Percentiles rank a stretch among this genome's conserved stretches.
Conservation (phyloP, 2,888 invertebrate species). For the Prenolepis imparis region DNA sequence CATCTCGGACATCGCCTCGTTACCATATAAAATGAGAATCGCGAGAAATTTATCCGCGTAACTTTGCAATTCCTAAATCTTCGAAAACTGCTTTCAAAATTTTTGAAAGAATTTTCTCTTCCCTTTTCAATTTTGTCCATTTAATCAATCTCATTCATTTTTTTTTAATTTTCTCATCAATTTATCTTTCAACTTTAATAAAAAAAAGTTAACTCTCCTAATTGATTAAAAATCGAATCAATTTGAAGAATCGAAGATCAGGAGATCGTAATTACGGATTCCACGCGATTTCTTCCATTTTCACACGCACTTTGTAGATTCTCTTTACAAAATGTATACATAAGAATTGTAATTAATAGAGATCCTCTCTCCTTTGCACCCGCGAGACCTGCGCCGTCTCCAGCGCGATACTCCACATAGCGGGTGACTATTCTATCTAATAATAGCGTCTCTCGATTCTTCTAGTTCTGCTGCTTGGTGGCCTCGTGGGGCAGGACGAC, state of each 20-base stretch:
- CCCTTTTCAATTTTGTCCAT: not conserved
- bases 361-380: conserved; percentile 56
- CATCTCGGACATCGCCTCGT: conserved; percentile 41
- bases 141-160: not conserved
- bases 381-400: conserved; percentile 16
- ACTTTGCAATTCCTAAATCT: not conserved
- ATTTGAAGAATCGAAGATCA: not conserved
- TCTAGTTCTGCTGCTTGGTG: conserved; percentile 59
- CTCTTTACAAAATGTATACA: not conserved
- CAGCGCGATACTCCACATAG: conserved; percentile 21
- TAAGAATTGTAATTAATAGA: conserved; percentile 5
- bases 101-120: not conserved
- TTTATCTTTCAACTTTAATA: not conserved
- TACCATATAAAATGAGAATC: conserved; percentile 1
- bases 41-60: not conserved
- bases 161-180: not conserved
- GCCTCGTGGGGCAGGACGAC: conserved; percentile 79
- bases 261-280: not conserved
- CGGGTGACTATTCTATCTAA: conserved; percentile 44
- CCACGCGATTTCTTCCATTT: not conserved
- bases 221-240: not conserved
- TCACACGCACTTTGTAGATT: not conserved
- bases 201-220: not conserved
- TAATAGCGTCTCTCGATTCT: conserved; percentile 15
- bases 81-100: not conserved